Conservation (phyloP, 2,888 invertebrate species). For the Omphaloscelis lunosa region DNA sequence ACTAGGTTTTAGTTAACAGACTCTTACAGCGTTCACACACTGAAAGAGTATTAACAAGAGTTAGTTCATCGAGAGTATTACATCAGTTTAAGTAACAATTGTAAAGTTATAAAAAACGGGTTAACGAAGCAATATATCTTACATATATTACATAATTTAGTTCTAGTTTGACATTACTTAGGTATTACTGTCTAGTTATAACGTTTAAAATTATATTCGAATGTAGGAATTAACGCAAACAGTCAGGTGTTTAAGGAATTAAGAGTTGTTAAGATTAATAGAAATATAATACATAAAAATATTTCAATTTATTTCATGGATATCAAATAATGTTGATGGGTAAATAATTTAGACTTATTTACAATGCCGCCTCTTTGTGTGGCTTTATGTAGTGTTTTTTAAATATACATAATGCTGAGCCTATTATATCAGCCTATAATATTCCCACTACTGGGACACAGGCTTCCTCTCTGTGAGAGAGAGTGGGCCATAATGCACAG, state of each 20-base stretch:
- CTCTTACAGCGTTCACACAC: neutral
- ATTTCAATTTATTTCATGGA: neutral
- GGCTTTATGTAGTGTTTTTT: too few relatives aligned
- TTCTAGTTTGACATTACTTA: neutral
- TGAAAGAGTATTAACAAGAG: neutral
- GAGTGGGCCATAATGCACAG: too few relatives aligned
- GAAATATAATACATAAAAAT: neutral
- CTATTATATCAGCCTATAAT: too few relatives aligned
- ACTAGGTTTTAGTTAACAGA: neutral
- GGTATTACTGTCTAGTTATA: neutral
- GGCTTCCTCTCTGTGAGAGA: too few relatives aligned
- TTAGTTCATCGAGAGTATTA: conserved; percentile 4
- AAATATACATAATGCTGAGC: too few relatives aligned
- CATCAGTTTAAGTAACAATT: conserved; percentile 16
- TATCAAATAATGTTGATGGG: neutral
- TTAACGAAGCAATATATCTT: conserved; percentile 10
- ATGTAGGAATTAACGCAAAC: neutral
- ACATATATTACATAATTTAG: neutral
- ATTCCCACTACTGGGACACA: too few relatives aligned
- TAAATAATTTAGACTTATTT: neutral
- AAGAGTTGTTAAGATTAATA: too few relatives aligned
- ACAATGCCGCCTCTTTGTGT: too few relatives aligned
- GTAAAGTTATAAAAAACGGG: conserved; percentile 30
- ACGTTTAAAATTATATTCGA: neutral
- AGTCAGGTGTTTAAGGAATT: too few relatives aligned